Conservation (phyloP, 2,113 vertebrate genomes). For the Baryphthengus martii region DNA sequence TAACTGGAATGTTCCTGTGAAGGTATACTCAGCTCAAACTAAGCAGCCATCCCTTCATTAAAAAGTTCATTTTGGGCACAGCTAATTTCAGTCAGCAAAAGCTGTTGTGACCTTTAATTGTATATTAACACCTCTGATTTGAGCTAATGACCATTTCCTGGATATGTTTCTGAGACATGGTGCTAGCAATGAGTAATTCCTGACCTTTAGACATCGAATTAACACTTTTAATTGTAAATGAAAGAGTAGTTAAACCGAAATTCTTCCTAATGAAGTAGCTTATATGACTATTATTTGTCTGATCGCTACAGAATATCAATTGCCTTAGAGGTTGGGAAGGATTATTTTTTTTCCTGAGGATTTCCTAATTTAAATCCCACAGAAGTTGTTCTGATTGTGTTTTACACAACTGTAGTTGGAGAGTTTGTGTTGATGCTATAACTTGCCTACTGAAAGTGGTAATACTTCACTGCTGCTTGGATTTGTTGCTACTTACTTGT, state of each 20-base stretch:
- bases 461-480: background rate
- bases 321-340: background rate
- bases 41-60: background rate
- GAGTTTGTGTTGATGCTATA: background rate
- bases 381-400: background rate
- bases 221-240: slow-evolving; percentile 27
- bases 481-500: background rate
- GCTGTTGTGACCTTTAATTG: slow-evolving; percentile 24
- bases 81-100: background rate
- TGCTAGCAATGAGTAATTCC: slow-evolving; percentile 19
- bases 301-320: background rate
- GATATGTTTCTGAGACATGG: background rate
- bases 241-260: background rate
- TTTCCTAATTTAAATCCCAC: background rate
- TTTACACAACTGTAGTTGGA: background rate
- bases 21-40: background rate
- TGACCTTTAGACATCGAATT: slow-evolving; percentile 55
- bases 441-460: background rate
- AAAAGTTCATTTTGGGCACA: background rate
- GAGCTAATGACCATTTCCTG: slow-evolving; percentile 10
- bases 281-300: background rate
- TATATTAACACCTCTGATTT: slow-evolving; percentile 17
- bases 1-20: background rate
- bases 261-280: background rate
- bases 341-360: background rate